Evolutionary conservation across 2,113 vertebrate species (phyloP), one percentile per base, ranked within the genome.

Genomic region (Ochotona curzoniae): DNA sequence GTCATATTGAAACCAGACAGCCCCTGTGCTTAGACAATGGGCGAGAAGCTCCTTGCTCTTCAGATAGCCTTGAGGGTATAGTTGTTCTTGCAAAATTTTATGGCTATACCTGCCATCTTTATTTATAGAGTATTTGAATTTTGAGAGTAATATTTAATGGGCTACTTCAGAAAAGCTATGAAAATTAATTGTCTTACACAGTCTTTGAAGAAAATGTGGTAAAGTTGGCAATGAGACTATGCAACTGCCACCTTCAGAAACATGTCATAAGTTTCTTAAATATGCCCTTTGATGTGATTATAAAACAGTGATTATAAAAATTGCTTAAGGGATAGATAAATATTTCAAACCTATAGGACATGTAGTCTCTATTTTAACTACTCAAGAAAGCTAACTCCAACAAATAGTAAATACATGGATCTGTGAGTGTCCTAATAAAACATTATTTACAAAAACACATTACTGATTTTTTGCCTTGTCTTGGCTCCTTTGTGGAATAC

Each of bases 181-280:
- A 66, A 79, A 86, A 70, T 83, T 60, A 85, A 83, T 86, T 70
- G 9, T 70, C 70, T 74, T 54, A 6, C 3, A 70, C 26, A 70
- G 85, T 75, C 82, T 80, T 93, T 89, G 86, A 90, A 95, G 21
- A 95, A 95, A 90, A 88, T 82, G 54, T 81, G 47, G 23, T 35
- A 35, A 91, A 86, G 12, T 49, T 75, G 54, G 17, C 20, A 71
- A 0, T 70, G 66, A 70, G 26, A 35, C 60, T 66, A 14, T 32
- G 14, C 1, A 30, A 0, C 60, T 91, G 20, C 30, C 20, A 25
- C 54, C 49, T 32, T 89, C 20, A 63, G 25, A 44, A 23, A 47
- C 25, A 20, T 61, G 28, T 75, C 44, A 18, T 9, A 87, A 13
- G 87, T 83, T 89, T 63, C 44, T 9, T 2, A 60, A 61, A 7